A percentile compares a stretch with the other conserved stretches of the same genome.
These are phyloP conservation scores for Nasonovia ribisnigri DNA, from an alignment of 2,888 invertebrate species.

Conservation along the genomic window DNA sequence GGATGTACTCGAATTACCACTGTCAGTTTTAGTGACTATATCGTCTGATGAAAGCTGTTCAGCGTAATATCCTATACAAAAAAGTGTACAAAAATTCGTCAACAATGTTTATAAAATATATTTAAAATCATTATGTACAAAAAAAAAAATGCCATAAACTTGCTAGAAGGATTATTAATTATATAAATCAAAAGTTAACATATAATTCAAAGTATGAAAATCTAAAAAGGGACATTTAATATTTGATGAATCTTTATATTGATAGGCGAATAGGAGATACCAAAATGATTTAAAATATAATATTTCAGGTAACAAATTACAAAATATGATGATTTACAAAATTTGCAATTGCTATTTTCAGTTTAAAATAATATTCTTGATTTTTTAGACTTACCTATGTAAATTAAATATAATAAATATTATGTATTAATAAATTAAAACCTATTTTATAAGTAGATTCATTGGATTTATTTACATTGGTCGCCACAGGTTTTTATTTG, in stretches of 20 bases:
- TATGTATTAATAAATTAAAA: too few species aligned
- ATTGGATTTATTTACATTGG: too few species aligned
- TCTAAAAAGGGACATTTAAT: neutral
- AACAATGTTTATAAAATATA: neutral
- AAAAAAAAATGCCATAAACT: neutral
- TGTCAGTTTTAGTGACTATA: conserved; percentile 27
- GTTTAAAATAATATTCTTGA: neutral
- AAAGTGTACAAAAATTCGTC: neutral
- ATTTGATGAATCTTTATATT: neutral
- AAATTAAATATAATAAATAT: neutral
- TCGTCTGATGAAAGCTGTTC: conserved; percentile 62
- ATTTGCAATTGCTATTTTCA: neutral
- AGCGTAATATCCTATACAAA: conserved; percentile 51
- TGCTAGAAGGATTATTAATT: neutral
- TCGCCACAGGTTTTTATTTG: too few species aligned
- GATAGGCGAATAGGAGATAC: neutral
- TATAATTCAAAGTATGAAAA: neutral
- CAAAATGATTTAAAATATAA: neutral
- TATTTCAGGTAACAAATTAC: neutral
- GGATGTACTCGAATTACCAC: conserved; percentile 48
- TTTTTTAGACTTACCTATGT: neutral
- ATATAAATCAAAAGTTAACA: neutral
- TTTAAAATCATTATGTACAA: neutral
- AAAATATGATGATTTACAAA: neutral
- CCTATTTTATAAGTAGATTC: too few species aligned